A percentile compares a stretch with the other conserved stretches of the same genome.
Conservation (phyloP, 2,888 invertebrate species). For the Lissocephala sabroskyi region DNA sequence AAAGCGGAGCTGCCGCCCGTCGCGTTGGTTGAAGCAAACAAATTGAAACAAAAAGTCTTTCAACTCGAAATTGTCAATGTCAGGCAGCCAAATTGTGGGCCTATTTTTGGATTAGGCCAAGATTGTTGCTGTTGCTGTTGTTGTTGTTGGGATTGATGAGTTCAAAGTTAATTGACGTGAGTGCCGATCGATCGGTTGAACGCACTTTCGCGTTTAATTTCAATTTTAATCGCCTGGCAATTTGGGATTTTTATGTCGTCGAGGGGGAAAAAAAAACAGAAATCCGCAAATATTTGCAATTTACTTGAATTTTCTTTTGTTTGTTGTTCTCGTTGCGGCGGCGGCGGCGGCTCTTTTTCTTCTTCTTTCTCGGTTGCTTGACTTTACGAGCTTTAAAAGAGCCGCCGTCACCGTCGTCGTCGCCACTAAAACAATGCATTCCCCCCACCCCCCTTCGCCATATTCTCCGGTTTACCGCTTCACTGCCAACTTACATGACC, state of each 20-base stretch:
- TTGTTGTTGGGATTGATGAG: no score
- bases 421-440: no score
- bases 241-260: conserved; percentile 10
- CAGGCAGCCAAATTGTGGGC: conserved; percentile 10
- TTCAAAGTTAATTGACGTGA: no score
- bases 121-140: no score
- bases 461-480: no score
- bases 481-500: conserved; percentile 19
- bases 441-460: no score
- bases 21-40: no score
- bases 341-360: conserved; percentile 2
- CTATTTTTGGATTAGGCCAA: conserved; percentile 33
- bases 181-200: no score
- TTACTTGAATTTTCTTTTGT: conserved; percentile 15
- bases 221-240: background rate
- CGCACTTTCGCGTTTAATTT: conserved; percentile 25
- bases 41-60: no score
- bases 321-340: background rate
- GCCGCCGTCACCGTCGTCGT: no score
- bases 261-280: conserved; percentile 27
- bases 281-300: conserved; percentile 47
- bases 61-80: conserved; percentile 29
- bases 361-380: conserved; percentile 3
- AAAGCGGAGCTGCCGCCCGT: no score
- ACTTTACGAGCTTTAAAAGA: conserved; percentile 7